Conservation (phyloP, 2,888 invertebrate genomes). For the Melieria crassipennis region DNA sequence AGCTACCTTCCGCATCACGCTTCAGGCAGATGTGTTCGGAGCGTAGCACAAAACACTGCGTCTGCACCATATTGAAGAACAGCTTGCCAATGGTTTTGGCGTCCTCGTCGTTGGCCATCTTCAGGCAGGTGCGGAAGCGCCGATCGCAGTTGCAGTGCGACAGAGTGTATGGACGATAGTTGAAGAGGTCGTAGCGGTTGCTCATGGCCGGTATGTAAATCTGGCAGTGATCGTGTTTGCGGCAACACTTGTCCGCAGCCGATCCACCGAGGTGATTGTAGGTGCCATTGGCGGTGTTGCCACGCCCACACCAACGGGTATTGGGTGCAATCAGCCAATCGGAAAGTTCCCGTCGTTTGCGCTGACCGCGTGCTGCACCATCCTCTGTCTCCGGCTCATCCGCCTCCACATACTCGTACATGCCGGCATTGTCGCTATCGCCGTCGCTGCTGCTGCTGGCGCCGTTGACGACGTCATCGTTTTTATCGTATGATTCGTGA, state of each 20-base stretch:
- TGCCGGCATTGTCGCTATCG: conserved; percentile 11
- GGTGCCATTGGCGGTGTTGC: conserved; percentile 77
- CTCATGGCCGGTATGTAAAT: conserved; percentile 85
- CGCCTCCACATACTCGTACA: conserved; percentile 15
- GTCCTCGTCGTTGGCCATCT: conserved; percentile 85
- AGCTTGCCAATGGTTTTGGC: conserved; percentile 91
- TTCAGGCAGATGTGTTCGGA: conserved; percentile 80
- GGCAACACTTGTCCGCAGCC: conserved; percentile 87
- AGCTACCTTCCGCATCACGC: conserved; percentile 84
- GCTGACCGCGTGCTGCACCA: conserved; percentile 34
- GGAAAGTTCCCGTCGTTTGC: conserved; percentile 58
- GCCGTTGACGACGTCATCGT: conserved; percentile 43
- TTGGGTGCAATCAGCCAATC: conserved; percentile 86
- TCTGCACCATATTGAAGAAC: conserved; percentile 95
- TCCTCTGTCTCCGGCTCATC: conserved; percentile 13
- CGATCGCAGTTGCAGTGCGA: conserved; percentile 91
- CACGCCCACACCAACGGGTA: conserved; percentile 94
- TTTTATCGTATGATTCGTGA: conserved; percentile 53
- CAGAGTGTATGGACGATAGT: conserved; percentile 88
- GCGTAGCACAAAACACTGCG: conserved; percentile 90
- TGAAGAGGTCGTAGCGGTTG: conserved; percentile 85
- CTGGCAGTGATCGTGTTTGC: conserved; percentile 89
- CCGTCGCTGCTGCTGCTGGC: conserved; percentile 5
- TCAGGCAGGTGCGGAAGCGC: conserved; percentile 93
- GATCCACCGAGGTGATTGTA: conserved; percentile 87